A percentile compares a stretch with the other conserved stretches of the same genome.
Evolutionary conservation across 2,797 vertebrate genomes (phyloP).

Genomic region (Amniataba percoides): DNA sequence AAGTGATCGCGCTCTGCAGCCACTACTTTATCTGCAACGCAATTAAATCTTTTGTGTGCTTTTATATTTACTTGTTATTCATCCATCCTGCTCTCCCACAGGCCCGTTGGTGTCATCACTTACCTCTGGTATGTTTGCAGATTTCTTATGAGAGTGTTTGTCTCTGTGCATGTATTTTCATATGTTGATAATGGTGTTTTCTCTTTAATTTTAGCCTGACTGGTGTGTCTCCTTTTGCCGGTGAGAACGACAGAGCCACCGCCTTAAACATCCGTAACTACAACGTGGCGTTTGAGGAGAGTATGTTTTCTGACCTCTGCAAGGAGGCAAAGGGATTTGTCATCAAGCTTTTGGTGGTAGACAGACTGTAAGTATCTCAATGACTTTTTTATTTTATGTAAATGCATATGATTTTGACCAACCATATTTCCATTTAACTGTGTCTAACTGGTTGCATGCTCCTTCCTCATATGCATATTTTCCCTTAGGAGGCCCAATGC

Average conservation of each 20-base stretch:
- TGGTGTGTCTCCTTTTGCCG: constrained; percentile 95
- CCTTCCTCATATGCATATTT: background rate
- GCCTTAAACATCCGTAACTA: constrained; percentile 95
- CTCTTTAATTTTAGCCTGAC: constrained; percentile 86
- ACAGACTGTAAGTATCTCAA: constrained; percentile 89
- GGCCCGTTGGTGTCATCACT: constrained; percentile 82
- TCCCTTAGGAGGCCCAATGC: constrained; percentile 91
- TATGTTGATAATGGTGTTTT: background rate
- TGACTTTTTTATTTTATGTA: background rate
- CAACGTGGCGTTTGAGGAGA: constrained; percentile 96
- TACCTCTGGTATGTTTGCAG: constrained; percentile 82
- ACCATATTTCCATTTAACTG: background rate
- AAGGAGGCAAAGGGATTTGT: constrained; percentile 95
- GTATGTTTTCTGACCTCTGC: constrained; percentile 92
- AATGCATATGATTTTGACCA: background rate
- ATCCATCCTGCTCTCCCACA: constrained; percentile 62
- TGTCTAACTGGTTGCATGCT: background rate
- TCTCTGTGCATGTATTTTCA: background rate
- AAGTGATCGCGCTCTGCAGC: constrained; percentile 16
- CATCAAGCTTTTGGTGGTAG: constrained; percentile 94
- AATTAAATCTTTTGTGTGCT: constrained; percentile 22
- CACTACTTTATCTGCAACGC: constrained; percentile 16
- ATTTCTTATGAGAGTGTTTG: background rate
- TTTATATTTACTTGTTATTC: constrained; percentile 6
- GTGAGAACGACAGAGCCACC: constrained; percentile 93